These are phyloP conservation scores for Trilocha varians DNA, from an alignment of 2,888 invertebrate species.

Conservation along the genomic window DNA sequence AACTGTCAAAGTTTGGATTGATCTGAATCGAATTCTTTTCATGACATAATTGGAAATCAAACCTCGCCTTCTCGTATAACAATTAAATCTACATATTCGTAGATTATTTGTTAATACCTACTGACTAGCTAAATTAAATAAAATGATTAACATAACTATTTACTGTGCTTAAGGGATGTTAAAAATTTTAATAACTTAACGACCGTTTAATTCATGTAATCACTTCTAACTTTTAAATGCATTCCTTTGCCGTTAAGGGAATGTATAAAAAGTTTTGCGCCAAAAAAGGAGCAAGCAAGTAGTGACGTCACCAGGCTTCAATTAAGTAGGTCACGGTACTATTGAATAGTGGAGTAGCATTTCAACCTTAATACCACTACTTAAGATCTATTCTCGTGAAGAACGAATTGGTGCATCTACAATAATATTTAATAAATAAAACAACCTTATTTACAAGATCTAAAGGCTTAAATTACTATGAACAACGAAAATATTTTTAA, in stretches of 20 bases:
- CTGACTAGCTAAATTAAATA: too few relatives aligned
- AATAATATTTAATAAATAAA: not conserved
- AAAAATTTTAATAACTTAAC: too few relatives aligned
- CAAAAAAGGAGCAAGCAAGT: not conserved
- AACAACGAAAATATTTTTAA: not conserved
- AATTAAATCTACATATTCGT: too few relatives aligned
- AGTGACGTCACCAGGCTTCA: not conserved
- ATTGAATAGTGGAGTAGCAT: not conserved
- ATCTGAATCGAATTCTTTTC: too few relatives aligned
- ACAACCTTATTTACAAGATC: not conserved
- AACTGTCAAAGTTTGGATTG: too few relatives aligned
- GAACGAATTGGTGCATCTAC: not conserved
- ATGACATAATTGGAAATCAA: too few relatives aligned
- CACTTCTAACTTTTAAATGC: too few relatives aligned
- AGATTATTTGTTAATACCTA: too few relatives aligned
- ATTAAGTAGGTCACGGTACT: not conserved
- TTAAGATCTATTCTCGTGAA: not conserved
- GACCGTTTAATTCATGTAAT: too few relatives aligned
- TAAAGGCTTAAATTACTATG: not conserved
- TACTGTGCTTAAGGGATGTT: too few relatives aligned
- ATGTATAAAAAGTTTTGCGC: not conserved
- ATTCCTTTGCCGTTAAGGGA: not conserved
- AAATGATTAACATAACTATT: too few relatives aligned
- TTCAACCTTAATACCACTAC: not conserved
- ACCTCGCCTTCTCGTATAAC: too few relatives aligned